Base-by-base conservation (phyloP, 1,140 invertebrate genomes). In the Brachionus plicatilis region DNA sequence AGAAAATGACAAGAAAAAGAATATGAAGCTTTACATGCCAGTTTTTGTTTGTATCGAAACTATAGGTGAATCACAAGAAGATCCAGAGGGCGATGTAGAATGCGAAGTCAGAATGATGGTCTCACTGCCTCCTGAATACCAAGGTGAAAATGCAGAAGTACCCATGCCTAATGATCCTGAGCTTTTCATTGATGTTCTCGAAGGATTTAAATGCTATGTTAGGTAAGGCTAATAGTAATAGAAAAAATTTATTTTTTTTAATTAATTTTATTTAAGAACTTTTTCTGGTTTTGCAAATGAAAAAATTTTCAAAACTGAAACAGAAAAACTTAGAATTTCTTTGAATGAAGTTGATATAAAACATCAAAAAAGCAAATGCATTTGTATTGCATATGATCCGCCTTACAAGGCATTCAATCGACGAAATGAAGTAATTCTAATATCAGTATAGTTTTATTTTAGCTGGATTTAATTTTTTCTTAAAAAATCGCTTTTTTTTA, bases 1-100 rank as follows among this genome's bases (percentile, higher is more conserved):
- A 27, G 79, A 82, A 9, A 82, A 82, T 65, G 53, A 82, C n/a
- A 60, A 82, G 29, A 82, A 82, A 68, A 20, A 33, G 11, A 82
- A 82, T 56, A 82, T 82, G 79, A 82, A 82, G 37, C 37, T 82
- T 8, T 82, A 65, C 56, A 82, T 82, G 79, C 79, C 79, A 60
- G 79, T 82, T 17, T 82, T 82, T 68, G 79, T 82, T 24, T 68
- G 37, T 60, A 65, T 82, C 12, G 79, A 82, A 60, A 82, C 27
- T 29, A 9, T 82, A 27, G 60, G 12, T 14, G 79, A 68, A 3
- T 3, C 11, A n/a, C 24, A 82, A 47, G 50, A 60, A 9, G 76
- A 53, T 41, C 41, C 50, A 53, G 37, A 72, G 1, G 33, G 2
- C 3, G 68, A 72, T 72, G 45, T 76, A 14, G 79, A 82, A 27